phyloP scores from a whole-genome alignment of 1,140 invertebrate genomes.

The Ostrea edulis region DNA sequence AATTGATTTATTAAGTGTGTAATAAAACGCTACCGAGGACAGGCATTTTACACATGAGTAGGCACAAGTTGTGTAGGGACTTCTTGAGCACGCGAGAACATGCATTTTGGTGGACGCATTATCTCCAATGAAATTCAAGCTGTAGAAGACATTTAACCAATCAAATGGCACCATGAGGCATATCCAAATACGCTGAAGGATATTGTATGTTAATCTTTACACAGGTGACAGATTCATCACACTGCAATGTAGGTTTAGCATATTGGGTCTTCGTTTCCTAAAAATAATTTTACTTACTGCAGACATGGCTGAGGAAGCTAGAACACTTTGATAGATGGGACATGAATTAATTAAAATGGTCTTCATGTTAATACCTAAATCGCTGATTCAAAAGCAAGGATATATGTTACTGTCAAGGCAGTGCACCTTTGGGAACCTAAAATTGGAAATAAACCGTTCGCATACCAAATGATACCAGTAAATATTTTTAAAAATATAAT shows the following conservation, averaged over 20 bases:
- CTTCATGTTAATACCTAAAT: not conserved
- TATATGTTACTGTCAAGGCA: no score
- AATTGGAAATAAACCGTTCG: no score
- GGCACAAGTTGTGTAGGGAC: not conserved
- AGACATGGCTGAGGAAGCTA: not conserved
- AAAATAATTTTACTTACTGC: not conserved
- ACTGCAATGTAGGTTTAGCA: slow-evolving; percentile 7
- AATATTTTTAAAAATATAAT: no score
- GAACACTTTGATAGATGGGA: not conserved
- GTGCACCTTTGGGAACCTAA: no score
- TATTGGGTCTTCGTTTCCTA: not conserved
- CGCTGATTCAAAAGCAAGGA: no score
- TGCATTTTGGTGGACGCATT: slow-evolving; percentile 10
- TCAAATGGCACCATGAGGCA: not conserved
- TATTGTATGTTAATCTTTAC: slow-evolving; percentile 18
- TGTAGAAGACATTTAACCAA: not conserved
- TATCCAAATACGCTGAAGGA: slow-evolving; percentile 19
- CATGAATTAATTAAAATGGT: not conserved
- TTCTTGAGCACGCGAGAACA: not conserved
- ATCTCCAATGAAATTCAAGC: not conserved
- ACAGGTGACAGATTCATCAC: not conserved
- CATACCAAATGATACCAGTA: no score
- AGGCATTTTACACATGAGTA: slow-evolving; percentile 32
- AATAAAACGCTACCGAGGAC: not conserved
- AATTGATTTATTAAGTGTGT: slow-evolving; percentile 8